Percentiles rank a stretch among this genome's conserved stretches.
phyloP scores from a whole-genome alignment of 1,140 invertebrate species.

The Caenorhabditis latens region DNA sequence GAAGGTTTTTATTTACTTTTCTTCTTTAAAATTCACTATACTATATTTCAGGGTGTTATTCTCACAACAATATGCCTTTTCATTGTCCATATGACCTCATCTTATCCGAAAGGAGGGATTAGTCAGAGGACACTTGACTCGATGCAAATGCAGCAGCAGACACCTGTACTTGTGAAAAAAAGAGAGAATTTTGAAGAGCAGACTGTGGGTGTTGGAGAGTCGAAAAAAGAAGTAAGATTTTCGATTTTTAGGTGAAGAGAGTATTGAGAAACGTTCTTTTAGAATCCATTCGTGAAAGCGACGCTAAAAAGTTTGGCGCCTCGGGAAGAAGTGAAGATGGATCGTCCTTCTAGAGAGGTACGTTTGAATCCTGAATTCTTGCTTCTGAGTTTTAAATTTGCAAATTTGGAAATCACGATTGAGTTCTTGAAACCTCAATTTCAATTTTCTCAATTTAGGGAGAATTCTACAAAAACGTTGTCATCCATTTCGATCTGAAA shows the following conservation, averaged over 20 bases:
- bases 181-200: slow-evolving; percentile 19
- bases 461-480: slow-evolving; percentile 60
- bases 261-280: neutral
- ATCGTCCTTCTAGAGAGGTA: slow-evolving; percentile 23
- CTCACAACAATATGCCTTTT: slow-evolving; percentile 44
- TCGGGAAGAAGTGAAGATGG: neutral
- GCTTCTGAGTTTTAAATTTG: too few relatives aligned
- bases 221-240: slow-evolving; percentile 13
- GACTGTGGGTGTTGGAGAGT: neutral
- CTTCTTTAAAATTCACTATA: neutral
- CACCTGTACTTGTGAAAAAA: slow-evolving; percentile 32
- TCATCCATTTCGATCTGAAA: slow-evolving; percentile 90
- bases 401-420: too few relatives aligned
- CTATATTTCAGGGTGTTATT: slow-evolving; percentile 19
- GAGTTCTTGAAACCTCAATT: neutral
- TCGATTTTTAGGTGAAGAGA: neutral
- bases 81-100: slow-evolving; percentile 38
- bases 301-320: neutral
- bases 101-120: slow-evolving; percentile 46
- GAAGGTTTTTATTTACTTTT: neutral
- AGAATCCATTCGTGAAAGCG: slow-evolving; percentile 30
- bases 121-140: slow-evolving; percentile 49
- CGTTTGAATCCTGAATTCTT: neutral
- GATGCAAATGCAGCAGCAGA: slow-evolving; percentile 7
- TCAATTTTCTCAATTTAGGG: neutral